phyloP scores from a whole-genome alignment of 1,140 invertebrate genomes.

The Penaeus chinensis region DNA sequence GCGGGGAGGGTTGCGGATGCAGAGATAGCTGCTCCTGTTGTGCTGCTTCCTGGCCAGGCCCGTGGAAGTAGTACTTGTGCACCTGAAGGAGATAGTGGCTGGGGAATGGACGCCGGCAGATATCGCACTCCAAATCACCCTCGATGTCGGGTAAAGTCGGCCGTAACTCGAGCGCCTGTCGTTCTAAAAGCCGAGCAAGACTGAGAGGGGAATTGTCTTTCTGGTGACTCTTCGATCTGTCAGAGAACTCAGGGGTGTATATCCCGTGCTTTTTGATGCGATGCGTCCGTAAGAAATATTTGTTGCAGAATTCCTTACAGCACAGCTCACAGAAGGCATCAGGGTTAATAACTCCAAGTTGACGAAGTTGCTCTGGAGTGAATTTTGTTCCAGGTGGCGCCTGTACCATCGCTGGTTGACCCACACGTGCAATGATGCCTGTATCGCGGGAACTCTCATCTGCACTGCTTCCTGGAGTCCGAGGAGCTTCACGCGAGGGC shows the following conservation, averaged over 20 bases:
- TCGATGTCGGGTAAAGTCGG: conserved; percentile 52
- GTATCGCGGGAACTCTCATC: conserved; percentile 62
- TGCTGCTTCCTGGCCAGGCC: conserved; percentile 64
- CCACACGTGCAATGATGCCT: conserved; percentile 62
- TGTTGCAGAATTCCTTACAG: conserved; percentile 95
- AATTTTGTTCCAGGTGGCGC: conserved; percentile 65
- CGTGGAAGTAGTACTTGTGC: conserved; percentile 71
- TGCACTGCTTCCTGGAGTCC: conserved; percentile 60
- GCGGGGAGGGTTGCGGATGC: conserved; percentile 54
- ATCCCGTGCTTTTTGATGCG: conserved; percentile 79
- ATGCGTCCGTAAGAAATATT: conserved; percentile 92
- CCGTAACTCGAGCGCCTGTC: conserved; percentile 49
- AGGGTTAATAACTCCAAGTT: conserved; percentile 84
- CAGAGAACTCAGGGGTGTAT: conserved; percentile 65
- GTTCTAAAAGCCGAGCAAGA: conserved; percentile 57
- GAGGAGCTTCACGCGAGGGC: conserved; percentile 29
- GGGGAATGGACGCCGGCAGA: conserved; percentile 73
- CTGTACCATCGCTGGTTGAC: conserved; percentile 62
- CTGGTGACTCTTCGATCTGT: conserved; percentile 50
- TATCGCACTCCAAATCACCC: conserved; percentile 70
- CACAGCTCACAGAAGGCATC: conserved; percentile 95
- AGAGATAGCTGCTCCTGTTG: conserved; percentile 52
- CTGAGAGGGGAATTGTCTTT: conserved; percentile 56
- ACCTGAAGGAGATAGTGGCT: conserved; percentile 71
- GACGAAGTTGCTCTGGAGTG: conserved; percentile 78